These are phyloP conservation scores for Falco punctatus DNA, from an alignment of 2,113 vertebrate genomes.

Conservation along the genomic window DNA sequence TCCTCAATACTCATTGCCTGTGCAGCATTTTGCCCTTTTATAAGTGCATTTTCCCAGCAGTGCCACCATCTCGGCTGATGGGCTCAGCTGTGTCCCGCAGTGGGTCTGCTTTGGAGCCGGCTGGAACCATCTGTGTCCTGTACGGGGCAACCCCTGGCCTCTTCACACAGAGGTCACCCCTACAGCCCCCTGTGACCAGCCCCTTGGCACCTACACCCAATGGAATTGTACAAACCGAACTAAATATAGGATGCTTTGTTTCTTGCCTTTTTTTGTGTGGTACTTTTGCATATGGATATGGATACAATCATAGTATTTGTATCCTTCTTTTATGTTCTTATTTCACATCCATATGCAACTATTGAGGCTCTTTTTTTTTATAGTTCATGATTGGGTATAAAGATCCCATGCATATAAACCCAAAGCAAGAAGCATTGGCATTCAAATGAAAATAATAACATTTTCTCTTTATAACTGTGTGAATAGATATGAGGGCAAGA, in stretches of 20 bases:
- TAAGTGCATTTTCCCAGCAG: neutral
- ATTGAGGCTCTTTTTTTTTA: neutral
- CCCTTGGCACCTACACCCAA: neutral
- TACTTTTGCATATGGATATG: neutral
- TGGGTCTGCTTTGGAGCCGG: neutral
- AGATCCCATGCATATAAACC: accelerated
- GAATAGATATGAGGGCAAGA: neutral
- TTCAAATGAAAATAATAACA: neutral
- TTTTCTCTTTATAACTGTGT: neutral
- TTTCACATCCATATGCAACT: neutral
- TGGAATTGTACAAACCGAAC: neutral
- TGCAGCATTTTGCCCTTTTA: neutral
- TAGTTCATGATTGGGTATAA: neutral
- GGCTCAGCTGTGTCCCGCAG: neutral
- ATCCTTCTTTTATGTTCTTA: neutral
- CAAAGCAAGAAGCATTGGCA: neutral
- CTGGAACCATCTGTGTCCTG: neutral
- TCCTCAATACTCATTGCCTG: neutral
- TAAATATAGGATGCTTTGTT: neutral
- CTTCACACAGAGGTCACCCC: too few species aligned
- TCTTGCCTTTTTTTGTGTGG: neutral
- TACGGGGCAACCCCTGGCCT: neutral
- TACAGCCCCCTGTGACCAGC: neutral
- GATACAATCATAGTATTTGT: accelerated
- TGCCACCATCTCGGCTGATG: neutral